Base-by-base conservation (phyloP, 2,888 invertebrate species). In the Tetragnatha montana region DNA sequence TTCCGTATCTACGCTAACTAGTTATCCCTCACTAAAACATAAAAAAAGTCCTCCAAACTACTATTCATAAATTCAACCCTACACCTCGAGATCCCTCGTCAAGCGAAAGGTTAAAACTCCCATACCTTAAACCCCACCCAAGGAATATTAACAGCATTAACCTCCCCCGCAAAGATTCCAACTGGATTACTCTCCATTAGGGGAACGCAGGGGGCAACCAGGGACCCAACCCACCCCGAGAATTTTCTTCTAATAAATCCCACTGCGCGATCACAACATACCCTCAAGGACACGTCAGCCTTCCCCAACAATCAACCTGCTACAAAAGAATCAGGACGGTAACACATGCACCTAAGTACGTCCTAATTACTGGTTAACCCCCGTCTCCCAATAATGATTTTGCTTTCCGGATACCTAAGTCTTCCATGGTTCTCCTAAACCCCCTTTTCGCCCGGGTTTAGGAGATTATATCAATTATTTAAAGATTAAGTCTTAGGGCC, bases 401-500 rank as follows among this genome's bases (percentile, higher is more conserved):
- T 82, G 47, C 81, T 21, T 88, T 51, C 70, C 50, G 50, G 21
- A 76, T 50, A 70, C 76, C 22, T 78, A 81, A 88, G 74, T 82
- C 78, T 19, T 76, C 69, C 35, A 14, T 21, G 8, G n/a, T 78
- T 19, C 14, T 47, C 35, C 50, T 14, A n/a, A 19, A 47, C 71
- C 69, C 78, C 78, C 60, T 47, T 35, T 19, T 17, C 79, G 17
- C 73, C 49, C 12, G 69, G 49, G 69, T 89, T 81, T 81, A 75
- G 71, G 51, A 89, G 89, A 89, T 89, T 89, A 89, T 84, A 81
- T 89, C 89, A 89, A 89, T 89, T 89, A 89, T 89, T 89, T 86
- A 70, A 81, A 89, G 89, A 89, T 89, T 89, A 89, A 76, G 76
- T 85, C 84, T 80, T 71, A n/a, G 60, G 14, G 51, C 21, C 51